A percentile compares a stretch with the other conserved stretches of the same genome.
phyloP scores from a whole-genome alignment of 1,140 invertebrate species.

The Stenopsyche tienmushanensis region DNA sequence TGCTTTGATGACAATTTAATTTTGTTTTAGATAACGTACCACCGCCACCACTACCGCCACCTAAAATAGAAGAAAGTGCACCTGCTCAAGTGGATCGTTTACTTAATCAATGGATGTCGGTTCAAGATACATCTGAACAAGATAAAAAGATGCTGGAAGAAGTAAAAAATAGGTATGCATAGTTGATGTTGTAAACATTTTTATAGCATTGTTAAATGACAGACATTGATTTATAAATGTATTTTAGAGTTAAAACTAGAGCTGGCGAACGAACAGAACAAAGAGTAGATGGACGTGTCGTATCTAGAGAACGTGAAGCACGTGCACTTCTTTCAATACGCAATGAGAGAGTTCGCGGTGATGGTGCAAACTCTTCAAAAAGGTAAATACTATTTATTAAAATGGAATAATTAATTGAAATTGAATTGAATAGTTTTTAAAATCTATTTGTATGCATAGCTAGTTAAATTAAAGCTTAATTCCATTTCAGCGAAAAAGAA shows the following conservation, averaged over 20 bases:
- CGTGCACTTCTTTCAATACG: conserved; percentile 32
- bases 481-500: conserved; percentile 38
- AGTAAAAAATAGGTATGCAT: conserved; percentile 52
- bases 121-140: conserved; percentile 58
- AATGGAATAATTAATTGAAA: background rate
- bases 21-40: background rate
- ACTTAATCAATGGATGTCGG: conserved; percentile 63
- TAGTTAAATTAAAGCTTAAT: too few species aligned
- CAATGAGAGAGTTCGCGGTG: conserved; percentile 1
- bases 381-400: conserved; percentile 1
- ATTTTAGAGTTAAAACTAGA: conserved; percentile 35
- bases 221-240: background rate
- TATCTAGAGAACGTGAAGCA: conserved; percentile 37
- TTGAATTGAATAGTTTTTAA: too few species aligned
- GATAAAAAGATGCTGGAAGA: conserved; percentile 61
- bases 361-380: background rate
- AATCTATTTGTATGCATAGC: too few species aligned
- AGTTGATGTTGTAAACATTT: background rate
- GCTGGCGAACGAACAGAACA: conserved; percentile 36
- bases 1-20: background rate
- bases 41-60: conserved; percentile 18
- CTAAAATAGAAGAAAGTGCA: conserved; percentile 42
- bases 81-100: conserved; percentile 58
- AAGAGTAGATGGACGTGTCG: conserved; percentile 34
- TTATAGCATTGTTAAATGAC: background rate